Evolutionary conservation across 2,888 invertebrate genomes (phyloP).

Genomic region (Melieria omissa): DNA sequence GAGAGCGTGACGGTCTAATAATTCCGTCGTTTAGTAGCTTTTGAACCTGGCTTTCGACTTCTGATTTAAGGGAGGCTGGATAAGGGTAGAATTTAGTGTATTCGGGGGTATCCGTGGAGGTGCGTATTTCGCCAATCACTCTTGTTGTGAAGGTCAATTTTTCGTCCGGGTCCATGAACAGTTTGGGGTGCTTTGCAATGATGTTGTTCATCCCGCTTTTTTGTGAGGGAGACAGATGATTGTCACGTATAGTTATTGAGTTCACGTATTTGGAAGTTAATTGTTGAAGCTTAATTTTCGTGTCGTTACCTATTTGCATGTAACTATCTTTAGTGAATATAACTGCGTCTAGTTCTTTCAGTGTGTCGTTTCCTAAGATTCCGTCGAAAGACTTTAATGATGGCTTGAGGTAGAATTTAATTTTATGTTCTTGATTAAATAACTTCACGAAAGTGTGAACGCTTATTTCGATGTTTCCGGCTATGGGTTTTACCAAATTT

Average conservation of each 20-base stretch:
- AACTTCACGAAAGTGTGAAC: slow-evolving; percentile 33
- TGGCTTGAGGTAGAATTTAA: not conserved
- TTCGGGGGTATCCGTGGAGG: not conserved
- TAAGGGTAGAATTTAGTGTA: slow-evolving; percentile 20
- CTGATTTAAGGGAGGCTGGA: slow-evolving; percentile 11
- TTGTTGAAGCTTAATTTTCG: too few relatives aligned
- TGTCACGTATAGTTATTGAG: too few relatives aligned
- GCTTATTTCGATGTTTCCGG: slow-evolving; percentile 30
- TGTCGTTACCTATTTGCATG: too few relatives aligned
- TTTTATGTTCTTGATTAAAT: too few relatives aligned
- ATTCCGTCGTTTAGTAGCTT: slow-evolving; percentile 22
- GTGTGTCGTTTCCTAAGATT: not conserved
- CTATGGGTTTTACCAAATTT: slow-evolving; percentile 29
- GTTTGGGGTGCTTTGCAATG: too few relatives aligned
- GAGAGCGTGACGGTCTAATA: slow-evolving; percentile 26
- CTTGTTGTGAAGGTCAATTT: too few relatives aligned
- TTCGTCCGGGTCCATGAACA: too few relatives aligned
- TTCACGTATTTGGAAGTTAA: too few relatives aligned
- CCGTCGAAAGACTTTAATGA: not conserved
- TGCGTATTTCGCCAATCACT: too few relatives aligned
- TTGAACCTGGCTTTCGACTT: not conserved
- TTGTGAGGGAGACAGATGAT: too few relatives aligned
- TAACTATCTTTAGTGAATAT: too few relatives aligned
- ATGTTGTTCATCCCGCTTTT: too few relatives aligned
- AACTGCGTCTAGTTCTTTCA: not conserved